phyloP scores from a whole-genome alignment of 2,888 invertebrate species.

The Caradrina kadenii region DNA sequence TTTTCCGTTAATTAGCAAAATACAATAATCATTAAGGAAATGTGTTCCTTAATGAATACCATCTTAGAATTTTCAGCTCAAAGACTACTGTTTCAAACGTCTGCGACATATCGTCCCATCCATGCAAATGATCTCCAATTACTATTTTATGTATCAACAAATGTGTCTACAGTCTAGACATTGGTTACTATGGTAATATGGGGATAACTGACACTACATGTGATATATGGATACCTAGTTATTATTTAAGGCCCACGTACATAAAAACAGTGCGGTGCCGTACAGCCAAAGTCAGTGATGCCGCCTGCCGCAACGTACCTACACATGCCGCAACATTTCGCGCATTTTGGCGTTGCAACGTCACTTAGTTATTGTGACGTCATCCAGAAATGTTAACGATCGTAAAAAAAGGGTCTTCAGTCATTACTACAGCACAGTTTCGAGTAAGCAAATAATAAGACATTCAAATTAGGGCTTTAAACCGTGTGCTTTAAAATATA shows the following conservation, averaged over 20 bases:
- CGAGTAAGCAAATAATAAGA: too few relatives aligned
- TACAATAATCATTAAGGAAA: too few relatives aligned
- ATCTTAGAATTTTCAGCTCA: neutral
- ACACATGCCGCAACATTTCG: too few relatives aligned
- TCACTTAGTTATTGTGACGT: too few relatives aligned
- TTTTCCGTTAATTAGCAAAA: neutral
- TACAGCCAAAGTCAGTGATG: neutral
- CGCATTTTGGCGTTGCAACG: too few relatives aligned
- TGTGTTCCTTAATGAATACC: conserved; percentile 14
- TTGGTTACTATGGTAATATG: conserved; percentile 18
- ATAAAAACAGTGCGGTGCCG: neutral
- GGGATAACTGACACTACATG: conserved; percentile 37
- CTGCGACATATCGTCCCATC: conserved; percentile 1
- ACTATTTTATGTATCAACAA: conserved; percentile 36
- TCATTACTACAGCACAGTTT: too few relatives aligned
- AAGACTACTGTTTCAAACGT: conserved; percentile 5
- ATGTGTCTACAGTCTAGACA: conserved; percentile 48
- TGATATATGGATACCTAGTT: conserved; percentile 30
- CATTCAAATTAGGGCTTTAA: too few relatives aligned
- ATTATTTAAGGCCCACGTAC: conserved; percentile 16
- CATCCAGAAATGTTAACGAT: too few relatives aligned
- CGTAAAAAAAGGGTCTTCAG: too few relatives aligned
- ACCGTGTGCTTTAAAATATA: too few relatives aligned
- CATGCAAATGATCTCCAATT: conserved; percentile 32
- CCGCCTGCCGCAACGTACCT: too few relatives aligned